phyloP scores from a whole-genome alignment of 2,113 vertebrate species.

The Phylloscopus trochilus region DNA sequence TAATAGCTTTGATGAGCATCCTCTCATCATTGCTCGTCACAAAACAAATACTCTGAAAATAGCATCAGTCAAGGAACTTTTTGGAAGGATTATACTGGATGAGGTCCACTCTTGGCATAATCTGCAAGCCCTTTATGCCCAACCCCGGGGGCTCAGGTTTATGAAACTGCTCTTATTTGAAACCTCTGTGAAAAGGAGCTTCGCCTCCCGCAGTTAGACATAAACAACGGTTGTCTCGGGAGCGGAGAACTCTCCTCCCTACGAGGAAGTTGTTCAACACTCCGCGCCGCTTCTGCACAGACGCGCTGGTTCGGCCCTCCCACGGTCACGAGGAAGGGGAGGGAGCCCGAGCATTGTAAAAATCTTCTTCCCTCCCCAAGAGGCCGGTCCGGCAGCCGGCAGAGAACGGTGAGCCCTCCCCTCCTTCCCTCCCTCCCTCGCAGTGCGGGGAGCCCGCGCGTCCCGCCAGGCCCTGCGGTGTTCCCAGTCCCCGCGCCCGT shows the following conservation, averaged over 20 bases:
- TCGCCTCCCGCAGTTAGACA: neutral
- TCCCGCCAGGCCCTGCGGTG: neutral
- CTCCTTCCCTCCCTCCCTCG: accelerated
- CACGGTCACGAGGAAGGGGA: accelerated
- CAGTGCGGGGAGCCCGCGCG: accelerated
- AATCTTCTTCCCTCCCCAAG: accelerated
- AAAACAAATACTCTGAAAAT: neutral
- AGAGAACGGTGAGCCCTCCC: accelerated
- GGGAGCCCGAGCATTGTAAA: accelerated
- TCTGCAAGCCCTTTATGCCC: neutral
- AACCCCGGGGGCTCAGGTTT: neutral
- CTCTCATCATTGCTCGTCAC: neutral
- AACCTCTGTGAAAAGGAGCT: too few relatives aligned
- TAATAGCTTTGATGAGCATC: neutral
- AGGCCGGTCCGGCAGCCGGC: neutral
- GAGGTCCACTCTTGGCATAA: neutral
- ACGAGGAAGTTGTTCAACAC: accelerated
- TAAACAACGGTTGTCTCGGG: accelerated
- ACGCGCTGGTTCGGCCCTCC: accelerated
- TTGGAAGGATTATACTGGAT: slow-evolving; percentile 8
- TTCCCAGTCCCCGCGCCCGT: accelerated
- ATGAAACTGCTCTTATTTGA: too few relatives aligned
- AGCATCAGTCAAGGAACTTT: slow-evolving; percentile 1
- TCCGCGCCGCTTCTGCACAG: accelerated
- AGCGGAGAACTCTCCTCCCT: accelerated